Conservation (phyloP, 2,888 invertebrate genomes). For the Autographa gamma region DNA sequence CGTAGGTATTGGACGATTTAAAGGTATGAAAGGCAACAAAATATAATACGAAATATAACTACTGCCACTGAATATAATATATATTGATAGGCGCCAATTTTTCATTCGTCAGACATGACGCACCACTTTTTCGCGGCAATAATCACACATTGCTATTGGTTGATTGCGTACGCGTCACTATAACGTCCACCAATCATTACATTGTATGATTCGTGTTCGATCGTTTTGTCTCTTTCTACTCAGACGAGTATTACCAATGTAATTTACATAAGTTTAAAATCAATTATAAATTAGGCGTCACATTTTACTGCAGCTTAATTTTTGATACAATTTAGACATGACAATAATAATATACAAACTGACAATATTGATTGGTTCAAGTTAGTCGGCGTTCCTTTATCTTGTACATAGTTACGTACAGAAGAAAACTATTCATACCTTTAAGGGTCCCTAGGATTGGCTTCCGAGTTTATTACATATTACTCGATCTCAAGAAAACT, state of each 20-base stretch:
- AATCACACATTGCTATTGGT: neutral
- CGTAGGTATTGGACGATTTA: constrained; percentile 62
- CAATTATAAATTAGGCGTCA: constrained; percentile 10
- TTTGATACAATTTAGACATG: constrained; percentile 19
- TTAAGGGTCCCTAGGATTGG: constrained; percentile 62
- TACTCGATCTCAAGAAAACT: constrained; percentile 61
- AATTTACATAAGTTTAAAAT: neutral
- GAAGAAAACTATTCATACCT: constrained; percentile 52
- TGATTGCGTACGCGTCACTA: neutral
- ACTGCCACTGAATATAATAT: neutral
- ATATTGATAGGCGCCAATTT: neutral
- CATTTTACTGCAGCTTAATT: constrained; percentile 22
- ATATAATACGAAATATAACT: constrained; percentile 14
- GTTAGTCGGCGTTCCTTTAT: neutral
- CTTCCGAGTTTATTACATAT: constrained; percentile 66
- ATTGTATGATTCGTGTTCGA: neutral
- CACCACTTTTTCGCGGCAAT: neutral
- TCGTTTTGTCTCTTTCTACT: neutral
- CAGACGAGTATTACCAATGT: neutral
- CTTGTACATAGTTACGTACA: neutral
- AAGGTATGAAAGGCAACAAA: constrained; percentile 54
- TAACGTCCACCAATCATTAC: neutral
- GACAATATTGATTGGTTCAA: constrained; percentile 10
- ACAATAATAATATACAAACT: constrained; percentile 41
- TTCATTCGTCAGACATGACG: neutral